Conservation (phyloP, 2,797 vertebrate genomes). For the Hylomyscus alleni region DNA sequence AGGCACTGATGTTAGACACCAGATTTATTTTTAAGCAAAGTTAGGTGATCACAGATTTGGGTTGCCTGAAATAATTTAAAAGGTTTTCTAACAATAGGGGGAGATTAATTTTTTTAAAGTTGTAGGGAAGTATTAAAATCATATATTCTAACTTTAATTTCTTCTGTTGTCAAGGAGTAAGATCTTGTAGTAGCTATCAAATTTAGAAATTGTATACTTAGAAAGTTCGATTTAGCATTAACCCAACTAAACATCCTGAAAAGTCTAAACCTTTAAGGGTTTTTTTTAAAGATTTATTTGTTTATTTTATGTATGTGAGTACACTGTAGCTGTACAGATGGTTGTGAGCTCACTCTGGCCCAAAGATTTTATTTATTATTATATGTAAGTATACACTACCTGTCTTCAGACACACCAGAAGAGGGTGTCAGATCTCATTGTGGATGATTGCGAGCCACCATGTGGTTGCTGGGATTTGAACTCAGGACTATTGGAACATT, state of each 20-base stretch:
- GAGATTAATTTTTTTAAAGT: constrained; percentile 14
- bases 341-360: too few relatives aligned
- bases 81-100: background rate
- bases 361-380: too few relatives aligned
- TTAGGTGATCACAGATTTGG: constrained; percentile 28
- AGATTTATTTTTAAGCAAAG: constrained; percentile 30
- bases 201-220: background rate
- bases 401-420: too few relatives aligned
- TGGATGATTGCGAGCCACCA: too few relatives aligned
- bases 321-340: too few relatives aligned
- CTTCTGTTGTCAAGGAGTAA: background rate
- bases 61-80: constrained; percentile 51
- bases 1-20: background rate
- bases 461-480: too few relatives aligned
- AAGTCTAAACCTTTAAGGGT: background rate
- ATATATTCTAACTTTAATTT: constrained; percentile 13
- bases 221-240: background rate
- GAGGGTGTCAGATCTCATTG: too few relatives aligned
- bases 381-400: too few relatives aligned
- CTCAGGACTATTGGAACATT: too few relatives aligned
- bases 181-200: background rate
- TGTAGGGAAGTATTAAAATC: background rate
- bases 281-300: background rate
- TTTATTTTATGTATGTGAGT: too few relatives aligned
- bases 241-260: background rate